A percentile compares a stretch with the other conserved stretches of the same genome.
Conservation (phyloP, 2,888 invertebrate species). For the Empis livida region DNA sequence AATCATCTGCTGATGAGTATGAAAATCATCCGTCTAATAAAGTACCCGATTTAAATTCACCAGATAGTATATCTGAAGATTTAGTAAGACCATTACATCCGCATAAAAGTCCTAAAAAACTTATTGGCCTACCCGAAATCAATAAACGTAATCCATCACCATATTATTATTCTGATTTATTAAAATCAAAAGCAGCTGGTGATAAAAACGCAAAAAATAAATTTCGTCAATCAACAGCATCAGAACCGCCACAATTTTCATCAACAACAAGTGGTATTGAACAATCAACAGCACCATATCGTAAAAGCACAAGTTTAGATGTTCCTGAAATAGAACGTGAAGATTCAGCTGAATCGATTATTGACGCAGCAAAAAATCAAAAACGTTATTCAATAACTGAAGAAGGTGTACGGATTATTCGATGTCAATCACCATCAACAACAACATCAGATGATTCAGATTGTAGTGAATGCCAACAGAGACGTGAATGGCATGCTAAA, state of each 20-base stretch:
- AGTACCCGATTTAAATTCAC: slow-evolving; percentile 51
- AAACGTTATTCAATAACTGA: slow-evolving; percentile 54
- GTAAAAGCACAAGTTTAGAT: slow-evolving; percentile 62
- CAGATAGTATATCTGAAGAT: slow-evolving; percentile 51
- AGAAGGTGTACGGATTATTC: slow-evolving; percentile 45
- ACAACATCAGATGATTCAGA: slow-evolving; percentile 36
- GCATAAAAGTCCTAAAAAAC: slow-evolving; percentile 32
- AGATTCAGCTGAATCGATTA: not conserved
- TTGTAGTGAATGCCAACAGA: slow-evolving; percentile 35
- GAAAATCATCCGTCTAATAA: slow-evolving; percentile 20
- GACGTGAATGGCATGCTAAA: slow-evolving; percentile 36
- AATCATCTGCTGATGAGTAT: slow-evolving; percentile 42
- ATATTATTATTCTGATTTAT: slow-evolving; percentile 70
- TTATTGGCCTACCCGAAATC: slow-evolving; percentile 20
- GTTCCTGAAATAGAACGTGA: slow-evolving; percentile 41
- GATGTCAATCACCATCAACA: slow-evolving; percentile 35
- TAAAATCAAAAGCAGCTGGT: slow-evolving; percentile 34
- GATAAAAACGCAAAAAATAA: slow-evolving; percentile 25
- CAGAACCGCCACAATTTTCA: slow-evolving; percentile 36
- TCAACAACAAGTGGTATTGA: slow-evolving; percentile 21
- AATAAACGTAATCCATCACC: slow-evolving; percentile 61
- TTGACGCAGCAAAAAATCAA: not conserved
- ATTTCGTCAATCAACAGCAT: slow-evolving; percentile 36
- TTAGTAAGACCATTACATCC: slow-evolving; percentile 36
- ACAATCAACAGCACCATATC: slow-evolving; percentile 38